A percentile compares a stretch with the other conserved stretches of the same genome.
Conservation (phyloP, 1,140 invertebrate genomes). For the Zophobas atratus region DNA sequence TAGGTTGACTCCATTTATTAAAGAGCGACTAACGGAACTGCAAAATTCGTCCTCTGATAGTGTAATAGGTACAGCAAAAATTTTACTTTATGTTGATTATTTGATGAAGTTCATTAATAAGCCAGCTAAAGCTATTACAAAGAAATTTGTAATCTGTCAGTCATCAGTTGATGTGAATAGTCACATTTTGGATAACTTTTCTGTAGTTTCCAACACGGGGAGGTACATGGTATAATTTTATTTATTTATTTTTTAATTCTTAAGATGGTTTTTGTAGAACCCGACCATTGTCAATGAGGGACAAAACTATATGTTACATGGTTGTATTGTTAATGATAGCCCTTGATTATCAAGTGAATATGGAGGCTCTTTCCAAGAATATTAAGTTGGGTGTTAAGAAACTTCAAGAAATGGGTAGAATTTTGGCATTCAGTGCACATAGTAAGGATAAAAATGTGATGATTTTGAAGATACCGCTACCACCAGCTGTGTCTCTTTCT, state of each 20-base stretch:
- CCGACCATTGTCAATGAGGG: conserved; percentile 68
- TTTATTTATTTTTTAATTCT: conserved; percentile 46
- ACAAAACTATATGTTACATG: conserved; percentile 70
- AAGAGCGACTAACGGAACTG: conserved; percentile 27
- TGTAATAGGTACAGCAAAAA: conserved; percentile 49
- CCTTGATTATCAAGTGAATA: conserved; percentile 66
- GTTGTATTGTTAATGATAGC: conserved; percentile 68
- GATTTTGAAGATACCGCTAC: conserved; percentile 69
- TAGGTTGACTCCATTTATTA: conserved; percentile 10
- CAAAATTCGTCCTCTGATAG: conserved; percentile 7
- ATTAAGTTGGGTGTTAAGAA: conserved; percentile 68
- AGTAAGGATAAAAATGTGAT: conserved; percentile 66
- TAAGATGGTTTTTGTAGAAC: conserved; percentile 65
- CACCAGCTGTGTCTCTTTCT: conserved; percentile 58
- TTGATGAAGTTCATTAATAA: conserved; percentile 66
- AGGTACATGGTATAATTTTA: conserved; percentile 62
- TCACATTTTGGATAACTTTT: conserved; percentile 68
- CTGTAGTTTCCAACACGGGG: conserved; percentile 62
- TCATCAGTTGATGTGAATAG: conserved; percentile 65
- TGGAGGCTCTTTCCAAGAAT: conserved; percentile 67
- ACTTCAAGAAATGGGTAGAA: conserved; percentile 66
- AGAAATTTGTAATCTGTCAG: conserved; percentile 63
- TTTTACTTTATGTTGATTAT: conserved; percentile 68
- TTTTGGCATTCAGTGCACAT: conserved; percentile 65
- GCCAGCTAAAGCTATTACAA: conserved; percentile 64